Evolutionary conservation across 2,113 vertebrate species (phyloP), one percentile per base, ranked within the genome.

Genomic region (Ia io): DNA sequence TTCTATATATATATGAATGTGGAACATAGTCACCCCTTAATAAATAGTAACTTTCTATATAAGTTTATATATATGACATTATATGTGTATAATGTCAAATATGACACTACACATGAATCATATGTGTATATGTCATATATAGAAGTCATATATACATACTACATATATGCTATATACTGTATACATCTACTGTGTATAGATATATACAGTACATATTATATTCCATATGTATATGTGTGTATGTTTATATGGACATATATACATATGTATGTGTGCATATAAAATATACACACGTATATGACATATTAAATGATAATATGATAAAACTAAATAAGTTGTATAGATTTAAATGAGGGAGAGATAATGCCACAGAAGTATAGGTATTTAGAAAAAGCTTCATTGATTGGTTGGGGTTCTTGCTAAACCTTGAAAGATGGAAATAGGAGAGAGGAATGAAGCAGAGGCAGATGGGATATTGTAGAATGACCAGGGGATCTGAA

Each of bases 261-360:
- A 22, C n/a, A 20, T 71, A 25, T 61, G 37, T 51, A 6, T 82
- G 53, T 74, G 22, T 28, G 9, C n/a, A n/a, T 42, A 14, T 63
- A 89, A 59, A 77, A 35, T 63, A 30, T 30, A n/a, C 53, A 80
- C 2, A 85, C 22, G 35, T 7, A 61, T 35, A 77, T 40, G 13
- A 42, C 2, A 85, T 80, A 20, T 8, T 37, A 88, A 88, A 49
- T 79, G n/a, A 76, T 70, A 83, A 63, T 49, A 61, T 3, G 67
- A 37, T 56, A 91, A 77, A 77, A 94, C 22, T 71, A 84, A 83
- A 28, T 74, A 86, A 86, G 40, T 59, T 61, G 23, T 94, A n/a
- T 2, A 76, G 12, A 35, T 30, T 49, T 61, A 71, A 79, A 82
- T 18, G 8, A 49, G 32, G 9, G n/a, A 67, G 22, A 85, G 30